phyloP scores from a whole-genome alignment of 1,140 invertebrate genomes.

The Drosophila varians region DNA sequence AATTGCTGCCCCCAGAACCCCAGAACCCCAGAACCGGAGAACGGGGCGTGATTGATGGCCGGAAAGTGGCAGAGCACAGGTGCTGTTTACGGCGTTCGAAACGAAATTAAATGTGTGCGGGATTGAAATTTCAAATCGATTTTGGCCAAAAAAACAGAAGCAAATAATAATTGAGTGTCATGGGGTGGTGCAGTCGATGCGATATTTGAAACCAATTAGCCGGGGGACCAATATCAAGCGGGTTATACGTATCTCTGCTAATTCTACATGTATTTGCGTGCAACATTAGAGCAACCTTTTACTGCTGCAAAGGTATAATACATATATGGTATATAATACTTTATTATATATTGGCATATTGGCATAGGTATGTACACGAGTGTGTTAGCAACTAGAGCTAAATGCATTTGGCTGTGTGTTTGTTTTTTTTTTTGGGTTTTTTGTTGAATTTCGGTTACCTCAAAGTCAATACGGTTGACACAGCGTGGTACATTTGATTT shows the following conservation, averaged over 20 bases:
- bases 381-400: constrained; percentile 15
- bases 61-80: constrained; percentile 3
- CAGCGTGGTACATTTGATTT: constrained; percentile 95
- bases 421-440: constrained; percentile 25
- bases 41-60: constrained; percentile 22
- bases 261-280: constrained; percentile 63
- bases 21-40: no score
- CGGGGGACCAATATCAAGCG: constrained; percentile 17
- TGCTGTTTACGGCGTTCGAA: constrained; percentile 31
- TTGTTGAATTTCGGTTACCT: constrained; percentile 87
- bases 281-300: constrained; percentile 62
- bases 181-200: constrained; percentile 13
- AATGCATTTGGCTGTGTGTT: constrained; percentile 18
- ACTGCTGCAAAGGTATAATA: constrained; percentile 10
- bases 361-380: constrained; percentile 16
- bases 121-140: constrained; percentile 32
- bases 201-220: constrained; percentile 27
- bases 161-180: constrained; percentile 29
- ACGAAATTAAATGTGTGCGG: constrained; percentile 18
- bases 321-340: constrained; percentile 7
- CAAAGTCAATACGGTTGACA: constrained; percentile 95
- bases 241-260: constrained; percentile 25
- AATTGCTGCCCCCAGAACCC: constrained; percentile 28
- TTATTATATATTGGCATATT: no score
- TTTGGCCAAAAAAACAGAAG: constrained; percentile 3